Evolutionary conservation across 2,113 vertebrate genomes (phyloP), one percentile per base, ranked within the genome.

Genomic region (Passer domesticus): DNA sequence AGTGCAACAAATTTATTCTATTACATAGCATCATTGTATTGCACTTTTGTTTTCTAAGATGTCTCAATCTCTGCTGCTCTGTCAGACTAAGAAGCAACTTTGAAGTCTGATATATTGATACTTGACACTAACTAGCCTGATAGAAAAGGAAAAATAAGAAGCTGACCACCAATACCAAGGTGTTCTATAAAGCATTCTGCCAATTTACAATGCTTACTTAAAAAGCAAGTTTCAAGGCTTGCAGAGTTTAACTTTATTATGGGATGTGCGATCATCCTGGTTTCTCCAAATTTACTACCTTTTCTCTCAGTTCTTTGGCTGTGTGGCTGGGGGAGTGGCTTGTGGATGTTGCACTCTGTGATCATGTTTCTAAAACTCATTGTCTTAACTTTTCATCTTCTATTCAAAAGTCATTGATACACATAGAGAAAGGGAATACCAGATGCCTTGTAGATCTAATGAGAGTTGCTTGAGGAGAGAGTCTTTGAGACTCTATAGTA

Each of bases 201-300:
- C 27, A 25, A 17, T 82, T 66, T 62, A 74, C 13, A 30, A 0
- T 46, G 18, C 20, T 78, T 50, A 19, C 7, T 46, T 53, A 11
- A 58, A 87, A 91, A 77, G 13, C 13, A 53, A 50, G 18, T 77
- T 86, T 72, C 15, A 25, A 72, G 37, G n/a, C 50, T 74, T 59
- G 15, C 22, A 13, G 41, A 20, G 7, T 73, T 89, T 62, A 72
- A 7, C 21, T 83, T 92, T 44, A 31, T 73, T 56, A 58, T 4
- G 1, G 2, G 78, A 55, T 39, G 23, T 1, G 0, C 10, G 21
- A 23, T 49, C 22, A 49, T 58, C 28, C 46, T 62, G 3, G 4
- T 78, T 95, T 83, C 60, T 74, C 52, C 68, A 59, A 74, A 19
- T 60, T 83, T 52, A 11, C 12, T 59, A 7, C 23, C 3, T 17